phyloP scores from a whole-genome alignment of 2,113 vertebrate species.

The Piaya cayana region DNA sequence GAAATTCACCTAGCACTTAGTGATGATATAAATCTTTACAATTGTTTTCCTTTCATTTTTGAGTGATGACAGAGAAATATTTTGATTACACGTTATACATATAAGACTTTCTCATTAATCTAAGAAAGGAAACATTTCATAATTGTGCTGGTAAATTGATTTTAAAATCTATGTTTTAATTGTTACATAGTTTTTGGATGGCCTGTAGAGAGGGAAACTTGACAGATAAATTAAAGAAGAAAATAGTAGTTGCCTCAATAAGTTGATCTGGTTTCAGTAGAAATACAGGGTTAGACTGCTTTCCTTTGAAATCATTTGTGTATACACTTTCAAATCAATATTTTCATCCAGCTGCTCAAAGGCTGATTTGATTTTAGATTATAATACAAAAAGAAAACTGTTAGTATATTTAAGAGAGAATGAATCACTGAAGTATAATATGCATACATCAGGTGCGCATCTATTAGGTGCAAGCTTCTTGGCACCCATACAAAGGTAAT shows the following conservation, averaged over 20 bases:
- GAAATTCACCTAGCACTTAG: background rate
- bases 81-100: background rate
- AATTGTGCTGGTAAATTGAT: background rate
- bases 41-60: background rate
- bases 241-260: background rate
- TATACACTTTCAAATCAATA: background rate
- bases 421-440: background rate
- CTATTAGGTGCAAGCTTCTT: background rate
- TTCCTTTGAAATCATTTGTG: background rate
- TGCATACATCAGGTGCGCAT: background rate
- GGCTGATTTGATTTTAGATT: background rate
- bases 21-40: background rate
- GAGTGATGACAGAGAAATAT: background rate
- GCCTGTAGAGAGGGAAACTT: background rate
- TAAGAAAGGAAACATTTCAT: background rate
- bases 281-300: background rate
- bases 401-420: background rate
- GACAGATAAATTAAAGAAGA: background rate
- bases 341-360: background rate
- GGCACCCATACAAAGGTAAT: accelerated
- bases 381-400: background rate
- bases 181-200: background rate
- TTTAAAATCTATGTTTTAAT: background rate
- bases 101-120: background rate
- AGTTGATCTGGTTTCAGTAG: background rate